Evolutionary conservation across 1,140 invertebrate species (phyloP).

Genomic region (Saccostrea cuccullata): DNA sequence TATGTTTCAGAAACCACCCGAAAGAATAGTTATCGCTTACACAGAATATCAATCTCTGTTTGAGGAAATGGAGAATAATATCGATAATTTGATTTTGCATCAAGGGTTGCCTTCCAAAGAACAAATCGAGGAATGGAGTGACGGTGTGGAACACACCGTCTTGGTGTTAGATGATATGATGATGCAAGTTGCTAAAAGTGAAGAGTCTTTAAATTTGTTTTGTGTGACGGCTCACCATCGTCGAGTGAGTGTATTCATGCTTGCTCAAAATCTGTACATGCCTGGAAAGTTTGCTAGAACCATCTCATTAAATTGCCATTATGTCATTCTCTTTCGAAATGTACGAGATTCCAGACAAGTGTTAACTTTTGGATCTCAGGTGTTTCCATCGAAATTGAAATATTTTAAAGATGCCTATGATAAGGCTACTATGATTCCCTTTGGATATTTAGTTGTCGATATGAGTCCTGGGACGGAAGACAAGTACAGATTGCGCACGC

Average conservation of each 20-base stretch:
- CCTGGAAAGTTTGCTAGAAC: slow-evolving; percentile 45
- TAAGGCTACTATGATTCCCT: slow-evolving; percentile 35
- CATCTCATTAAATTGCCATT: slow-evolving; percentile 46
- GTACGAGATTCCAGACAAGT: slow-evolving; percentile 40
- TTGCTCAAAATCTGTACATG: slow-evolving; percentile 50
- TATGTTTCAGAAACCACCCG: slow-evolving; percentile 41
- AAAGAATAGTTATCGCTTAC: slow-evolving; percentile 44
- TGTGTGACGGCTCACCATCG: slow-evolving; percentile 44
- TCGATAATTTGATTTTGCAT: slow-evolving; percentile 32
- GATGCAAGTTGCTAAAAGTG: slow-evolving; percentile 12
- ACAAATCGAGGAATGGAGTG: slow-evolving; percentile 38
- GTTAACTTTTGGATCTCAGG: slow-evolving; percentile 41
- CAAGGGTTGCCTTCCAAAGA: slow-evolving; percentile 43
- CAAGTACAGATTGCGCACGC: slow-evolving; percentile 43
- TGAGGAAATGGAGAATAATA: slow-evolving; percentile 46
- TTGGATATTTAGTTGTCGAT: slow-evolving; percentile 48
- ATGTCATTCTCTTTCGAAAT: slow-evolving; percentile 44
- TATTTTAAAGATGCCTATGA: slow-evolving; percentile 50
- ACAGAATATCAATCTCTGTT: slow-evolving; percentile 41
- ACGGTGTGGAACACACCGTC: slow-evolving; percentile 24
- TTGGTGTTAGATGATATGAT: slow-evolving; percentile 54
- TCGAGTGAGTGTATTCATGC: slow-evolving; percentile 39
- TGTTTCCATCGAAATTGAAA: slow-evolving; percentile 42
- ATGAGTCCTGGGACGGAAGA: slow-evolving; percentile 24
- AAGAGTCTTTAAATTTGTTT: slow-evolving; percentile 48